Conservation (phyloP, 2,797 vertebrate species). For the Luscinia luscinia region DNA sequence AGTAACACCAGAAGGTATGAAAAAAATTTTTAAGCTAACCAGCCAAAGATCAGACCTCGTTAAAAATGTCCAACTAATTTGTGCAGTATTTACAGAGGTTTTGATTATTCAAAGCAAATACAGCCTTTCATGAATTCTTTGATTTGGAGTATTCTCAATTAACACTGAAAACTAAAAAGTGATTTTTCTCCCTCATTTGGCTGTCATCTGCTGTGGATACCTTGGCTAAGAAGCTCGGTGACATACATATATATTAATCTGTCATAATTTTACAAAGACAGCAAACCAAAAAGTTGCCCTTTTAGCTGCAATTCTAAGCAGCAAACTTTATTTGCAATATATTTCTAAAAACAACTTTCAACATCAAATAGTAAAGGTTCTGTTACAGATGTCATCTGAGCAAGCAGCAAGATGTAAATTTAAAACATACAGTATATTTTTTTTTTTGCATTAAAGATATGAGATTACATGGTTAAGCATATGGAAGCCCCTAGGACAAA, state of each 20-base stretch:
- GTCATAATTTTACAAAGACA: background rate
- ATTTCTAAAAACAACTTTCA: constrained; percentile 48
- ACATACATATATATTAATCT: background rate
- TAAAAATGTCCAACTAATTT: background rate
- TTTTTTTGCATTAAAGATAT: background rate
- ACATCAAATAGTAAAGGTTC: constrained; percentile 27
- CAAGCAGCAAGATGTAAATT: constrained; percentile 34
- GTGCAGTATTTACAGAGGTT: background rate
- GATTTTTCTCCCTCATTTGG: background rate
- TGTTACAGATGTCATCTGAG: constrained; percentile 35
- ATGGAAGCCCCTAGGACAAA: constrained; percentile 8
- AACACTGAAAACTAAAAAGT: background rate
- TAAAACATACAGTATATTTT: constrained; percentile 16
- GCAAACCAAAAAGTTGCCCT: background rate
- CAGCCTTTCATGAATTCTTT: background rate
- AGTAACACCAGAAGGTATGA: background rate
- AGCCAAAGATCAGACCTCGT: background rate
- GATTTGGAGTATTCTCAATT: background rate
- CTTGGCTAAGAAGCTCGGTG: background rate
- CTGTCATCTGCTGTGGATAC: background rate
- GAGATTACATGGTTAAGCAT: background rate
- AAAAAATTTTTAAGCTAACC: background rate
- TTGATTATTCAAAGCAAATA: background rate
- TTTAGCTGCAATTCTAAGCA: constrained; percentile 38
- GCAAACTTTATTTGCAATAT: constrained; percentile 55